Conservation (phyloP, 1,140 invertebrate genomes). For the Drosophila orosa region DNA sequence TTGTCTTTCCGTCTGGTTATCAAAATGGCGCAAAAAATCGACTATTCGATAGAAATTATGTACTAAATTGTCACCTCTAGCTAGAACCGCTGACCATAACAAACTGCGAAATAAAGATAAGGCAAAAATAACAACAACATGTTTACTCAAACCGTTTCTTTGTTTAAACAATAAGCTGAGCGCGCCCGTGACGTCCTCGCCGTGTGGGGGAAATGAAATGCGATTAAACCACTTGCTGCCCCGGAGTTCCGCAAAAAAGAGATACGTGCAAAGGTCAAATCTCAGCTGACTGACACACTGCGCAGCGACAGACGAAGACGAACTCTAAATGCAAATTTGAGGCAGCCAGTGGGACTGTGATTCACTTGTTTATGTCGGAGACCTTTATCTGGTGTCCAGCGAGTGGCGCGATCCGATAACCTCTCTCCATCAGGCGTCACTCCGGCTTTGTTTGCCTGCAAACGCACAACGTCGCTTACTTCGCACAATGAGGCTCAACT, state of each 20-base stretch:
- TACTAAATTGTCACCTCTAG: background rate
- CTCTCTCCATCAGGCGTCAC: constrained; percentile 3
- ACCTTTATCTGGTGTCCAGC: constrained; percentile 33
- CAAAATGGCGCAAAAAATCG: background rate
- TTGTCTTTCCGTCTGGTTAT: background rate
- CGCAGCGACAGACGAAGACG: constrained; percentile 21
- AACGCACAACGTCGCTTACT: constrained; percentile 23
- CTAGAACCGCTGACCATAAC: constrained; percentile 28
- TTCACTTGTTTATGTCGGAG: constrained; percentile 42
- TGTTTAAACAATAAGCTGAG: constrained; percentile 18
- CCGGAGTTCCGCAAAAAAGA: constrained; percentile 17
- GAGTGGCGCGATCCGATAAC: constrained; percentile 31
- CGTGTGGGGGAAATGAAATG: background rate
- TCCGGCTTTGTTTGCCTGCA: constrained; percentile 24
- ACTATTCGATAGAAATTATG: background rate
- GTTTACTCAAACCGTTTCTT: constrained; percentile 12
- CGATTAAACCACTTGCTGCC: constrained; percentile 1
- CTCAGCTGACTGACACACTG: constrained; percentile 19
- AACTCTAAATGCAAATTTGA: constrained; percentile 14
- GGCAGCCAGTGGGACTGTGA: constrained; percentile 20
- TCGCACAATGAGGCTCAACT: constrained; percentile 44
- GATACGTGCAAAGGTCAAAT: constrained; percentile 45
- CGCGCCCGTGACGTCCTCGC: background rate
- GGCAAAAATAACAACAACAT: constrained; percentile 28
- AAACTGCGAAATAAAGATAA: constrained; percentile 42